Percentiles rank a stretch among this genome's conserved stretches.
These are phyloP conservation scores for Sarcophaga carnaria DNA, from an alignment of 2,888 invertebrate species.

Conservation along the genomic window DNA sequence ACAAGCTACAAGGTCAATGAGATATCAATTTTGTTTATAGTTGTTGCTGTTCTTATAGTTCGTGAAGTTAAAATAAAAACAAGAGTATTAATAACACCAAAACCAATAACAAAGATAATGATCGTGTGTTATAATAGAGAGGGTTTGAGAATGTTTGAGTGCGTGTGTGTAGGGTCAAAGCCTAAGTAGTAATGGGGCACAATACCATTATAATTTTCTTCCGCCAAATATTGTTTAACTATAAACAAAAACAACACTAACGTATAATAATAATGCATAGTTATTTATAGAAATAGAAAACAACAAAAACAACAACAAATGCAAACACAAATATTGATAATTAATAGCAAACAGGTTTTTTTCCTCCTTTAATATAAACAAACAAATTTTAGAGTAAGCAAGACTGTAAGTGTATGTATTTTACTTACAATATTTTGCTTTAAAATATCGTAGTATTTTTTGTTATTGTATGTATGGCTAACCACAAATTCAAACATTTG, in stretches of 20 bases:
- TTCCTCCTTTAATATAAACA: neutral
- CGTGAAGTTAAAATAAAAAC: neutral
- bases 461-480: neutral
- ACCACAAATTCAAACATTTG: neutral
- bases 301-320: neutral
- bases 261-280: neutral
- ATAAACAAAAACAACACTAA: constrained; percentile 1
- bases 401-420: no score
- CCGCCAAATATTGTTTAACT: constrained; percentile 24
- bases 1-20: constrained; percentile 24
- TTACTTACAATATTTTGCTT: no score
- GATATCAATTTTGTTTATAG: constrained; percentile 15
- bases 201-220: neutral
- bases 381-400: no score
- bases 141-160: neutral
- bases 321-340: neutral
- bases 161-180: neutral
- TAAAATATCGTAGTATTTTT: no score
- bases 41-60: neutral
- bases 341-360: neutral
- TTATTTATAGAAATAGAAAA: constrained; percentile 15
- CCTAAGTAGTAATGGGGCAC: neutral
- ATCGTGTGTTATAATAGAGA: neutral
- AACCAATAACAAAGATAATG: neutral
- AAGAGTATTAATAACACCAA: neutral